phyloP scores from a whole-genome alignment of 2,797 vertebrate species.

The Microctenopoma steveboyesi region DNA sequence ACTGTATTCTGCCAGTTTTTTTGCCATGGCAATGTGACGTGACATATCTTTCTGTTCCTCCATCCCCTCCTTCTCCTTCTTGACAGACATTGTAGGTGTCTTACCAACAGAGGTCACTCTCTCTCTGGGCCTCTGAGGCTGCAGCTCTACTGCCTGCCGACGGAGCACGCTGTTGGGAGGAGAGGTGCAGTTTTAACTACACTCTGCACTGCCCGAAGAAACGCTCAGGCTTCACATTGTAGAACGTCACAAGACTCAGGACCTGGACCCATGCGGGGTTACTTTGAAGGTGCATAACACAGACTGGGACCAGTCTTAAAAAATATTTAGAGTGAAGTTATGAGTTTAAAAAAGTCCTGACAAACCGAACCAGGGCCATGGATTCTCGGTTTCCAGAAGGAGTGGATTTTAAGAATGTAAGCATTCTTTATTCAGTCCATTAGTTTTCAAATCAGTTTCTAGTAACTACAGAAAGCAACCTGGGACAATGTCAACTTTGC shows the following conservation, averaged over 20 bases:
- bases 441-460: conserved; percentile 60
- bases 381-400: conserved; percentile 58
- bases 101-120: conserved; percentile 73
- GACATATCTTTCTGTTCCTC: conserved; percentile 52
- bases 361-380: conserved; percentile 55
- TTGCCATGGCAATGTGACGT: conserved; percentile 63
- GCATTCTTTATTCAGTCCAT: conserved; percentile 60
- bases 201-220: conserved; percentile 76
- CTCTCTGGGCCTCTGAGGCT: conserved; percentile 65
- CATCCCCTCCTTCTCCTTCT: conserved; percentile 61
- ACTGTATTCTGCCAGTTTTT: conserved; percentile 68
- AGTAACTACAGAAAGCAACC: conserved; percentile 69
- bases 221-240: conserved; percentile 80
- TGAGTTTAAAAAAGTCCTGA: conserved; percentile 56
- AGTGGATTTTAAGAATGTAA: conserved; percentile 64
- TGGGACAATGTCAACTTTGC: conserved; percentile 75
- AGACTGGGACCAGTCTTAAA: conserved; percentile 56
- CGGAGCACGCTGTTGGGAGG: conserved; percentile 82
- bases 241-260: conserved; percentile 84
- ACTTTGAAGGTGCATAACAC: conserved; percentile 67
- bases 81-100: conserved; percentile 60
- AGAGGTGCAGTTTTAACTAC: conserved; percentile 84
- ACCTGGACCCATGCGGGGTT: conserved; percentile 68
- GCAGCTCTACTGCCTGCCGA: conserved; percentile 72
- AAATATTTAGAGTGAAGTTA: conserved; percentile 52